phyloP scores from a whole-genome alignment of 2,113 vertebrate species.

The Oceanodroma tethys region DNA sequence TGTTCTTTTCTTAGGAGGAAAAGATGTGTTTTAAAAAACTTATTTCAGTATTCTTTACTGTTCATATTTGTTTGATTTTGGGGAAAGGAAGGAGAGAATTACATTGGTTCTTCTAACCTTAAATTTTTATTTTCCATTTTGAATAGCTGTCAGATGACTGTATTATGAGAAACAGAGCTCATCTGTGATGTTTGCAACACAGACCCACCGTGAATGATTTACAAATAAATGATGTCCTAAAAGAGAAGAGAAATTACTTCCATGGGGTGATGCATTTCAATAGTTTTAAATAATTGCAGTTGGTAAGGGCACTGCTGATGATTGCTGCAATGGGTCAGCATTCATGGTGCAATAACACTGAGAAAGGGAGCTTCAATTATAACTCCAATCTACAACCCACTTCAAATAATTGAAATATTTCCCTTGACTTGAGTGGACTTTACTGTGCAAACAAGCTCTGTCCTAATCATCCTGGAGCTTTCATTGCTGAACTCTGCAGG shows the following conservation, averaged over 20 bases:
- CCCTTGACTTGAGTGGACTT: neutral
- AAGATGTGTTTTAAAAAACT: neutral
- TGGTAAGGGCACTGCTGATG: neutral
- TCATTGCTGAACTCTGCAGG: neutral
- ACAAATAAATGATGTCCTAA: neutral
- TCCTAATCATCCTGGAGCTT: neutral
- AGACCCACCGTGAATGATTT: neutral
- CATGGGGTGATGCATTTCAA: neutral
- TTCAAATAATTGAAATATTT: constrained; percentile 30
- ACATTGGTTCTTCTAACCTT: neutral
- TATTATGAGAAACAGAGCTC: neutral
- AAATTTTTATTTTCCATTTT: neutral
- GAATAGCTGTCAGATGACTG: neutral
- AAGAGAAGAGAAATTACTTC: neutral
- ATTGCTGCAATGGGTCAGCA: neutral
- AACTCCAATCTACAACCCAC: neutral
- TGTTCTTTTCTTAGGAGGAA: neutral
- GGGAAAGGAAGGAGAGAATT: neutral
- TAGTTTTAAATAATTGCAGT: neutral
- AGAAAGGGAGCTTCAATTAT: neutral
- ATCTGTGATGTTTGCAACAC: neutral
- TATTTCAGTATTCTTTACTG: neutral
- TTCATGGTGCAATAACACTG: neutral
- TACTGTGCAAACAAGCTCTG: neutral
- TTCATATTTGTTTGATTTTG: neutral